Percentiles rank a stretch among this genome's conserved stretches.
Conservation (phyloP, 2,113 vertebrate genomes). For the Lagopus leucura region DNA sequence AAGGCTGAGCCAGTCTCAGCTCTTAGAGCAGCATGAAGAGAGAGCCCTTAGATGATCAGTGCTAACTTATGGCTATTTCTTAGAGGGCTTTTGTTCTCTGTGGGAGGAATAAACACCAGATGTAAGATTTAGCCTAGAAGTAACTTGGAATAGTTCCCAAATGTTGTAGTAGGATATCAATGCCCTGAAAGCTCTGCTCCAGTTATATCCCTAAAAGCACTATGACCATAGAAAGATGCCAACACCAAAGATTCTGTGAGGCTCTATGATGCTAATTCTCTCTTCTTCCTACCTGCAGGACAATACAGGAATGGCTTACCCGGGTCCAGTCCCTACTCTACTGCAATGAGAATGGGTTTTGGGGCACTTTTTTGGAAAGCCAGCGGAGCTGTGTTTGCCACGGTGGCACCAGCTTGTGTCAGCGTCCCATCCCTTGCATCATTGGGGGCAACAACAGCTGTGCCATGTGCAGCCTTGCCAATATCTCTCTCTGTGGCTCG, state of each 20-base stretch:
- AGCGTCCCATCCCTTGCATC: slow-evolving; percentile 95
- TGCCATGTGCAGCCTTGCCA: slow-evolving; percentile 99
- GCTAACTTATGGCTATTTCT: not conserved
- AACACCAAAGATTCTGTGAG: not conserved
- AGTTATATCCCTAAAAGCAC: not conserved
- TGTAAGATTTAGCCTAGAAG: slow-evolving; percentile 16
- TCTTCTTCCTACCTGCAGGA: slow-evolving; percentile 78
- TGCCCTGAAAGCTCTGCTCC: not conserved
- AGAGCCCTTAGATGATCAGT: not conserved
- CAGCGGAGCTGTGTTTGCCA: slow-evolving; percentile 96
- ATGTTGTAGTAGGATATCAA: not conserved
- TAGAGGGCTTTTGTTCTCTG: not conserved
- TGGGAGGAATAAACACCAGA: not conserved
- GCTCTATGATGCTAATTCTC: not conserved
- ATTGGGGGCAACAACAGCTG: slow-evolving; percentile 99
- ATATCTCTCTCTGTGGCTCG: slow-evolving; percentile 98
- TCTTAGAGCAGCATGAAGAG: not conserved
- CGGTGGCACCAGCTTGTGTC: slow-evolving; percentile 92
- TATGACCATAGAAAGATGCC: not conserved
- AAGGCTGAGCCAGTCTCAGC: not conserved
- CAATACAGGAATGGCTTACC: slow-evolving; percentile 97
- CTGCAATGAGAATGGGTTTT: slow-evolving; percentile 98
- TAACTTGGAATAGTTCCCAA: slow-evolving; percentile 9
- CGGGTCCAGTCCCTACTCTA: slow-evolving; percentile 98
- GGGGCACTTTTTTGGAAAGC: slow-evolving; percentile 98